These are phyloP conservation scores for Andrena camellia DNA, from an alignment of 2,888 invertebrate species.

Conservation along the genomic window DNA sequence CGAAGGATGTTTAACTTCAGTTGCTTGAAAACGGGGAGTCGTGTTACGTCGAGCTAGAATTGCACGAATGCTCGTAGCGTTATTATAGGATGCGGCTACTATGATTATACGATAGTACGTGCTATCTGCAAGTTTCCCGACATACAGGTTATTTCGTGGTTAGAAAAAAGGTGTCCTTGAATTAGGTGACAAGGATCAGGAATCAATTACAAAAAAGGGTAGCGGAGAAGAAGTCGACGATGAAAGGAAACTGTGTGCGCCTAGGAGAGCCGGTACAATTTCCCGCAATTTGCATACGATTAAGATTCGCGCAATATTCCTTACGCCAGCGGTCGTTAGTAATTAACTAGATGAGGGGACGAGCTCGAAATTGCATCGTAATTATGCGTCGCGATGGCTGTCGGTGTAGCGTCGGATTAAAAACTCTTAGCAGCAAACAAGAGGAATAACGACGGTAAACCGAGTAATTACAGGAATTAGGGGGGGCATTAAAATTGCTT, in stretches of 20 bases:
- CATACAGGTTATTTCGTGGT: too few species aligned
- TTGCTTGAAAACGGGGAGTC: too few species aligned
- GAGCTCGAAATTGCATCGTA: constrained; percentile 16
- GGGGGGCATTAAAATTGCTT: constrained; percentile 33
- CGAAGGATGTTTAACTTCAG: too few species aligned
- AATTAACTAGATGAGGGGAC: constrained; percentile 10
- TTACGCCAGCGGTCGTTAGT: constrained; percentile 3
- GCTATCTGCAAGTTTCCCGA: too few species aligned
- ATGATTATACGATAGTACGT: too few species aligned
- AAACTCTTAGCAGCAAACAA: constrained; percentile 1
- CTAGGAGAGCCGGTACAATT: background rate
- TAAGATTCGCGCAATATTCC: constrained; percentile 5
- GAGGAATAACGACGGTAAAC: constrained; percentile 8
- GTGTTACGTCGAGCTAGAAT: too few species aligned
- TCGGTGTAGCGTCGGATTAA: constrained; percentile 1
- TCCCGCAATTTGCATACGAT: constrained; percentile 13
- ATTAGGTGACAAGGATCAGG: constrained; percentile 4
- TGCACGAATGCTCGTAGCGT: too few species aligned
- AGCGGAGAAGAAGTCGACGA: background rate
- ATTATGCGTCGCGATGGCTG: constrained; percentile 4
- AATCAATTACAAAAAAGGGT: constrained; percentile 11
- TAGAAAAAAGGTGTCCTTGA: constrained; percentile 1
- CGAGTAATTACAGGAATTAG: constrained; percentile 37
- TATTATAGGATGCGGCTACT: too few species aligned
- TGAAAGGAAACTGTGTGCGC: background rate